Evolutionary conservation across 2,113 vertebrate species (phyloP).

Genomic region (Heptranchias perlo): DNA sequence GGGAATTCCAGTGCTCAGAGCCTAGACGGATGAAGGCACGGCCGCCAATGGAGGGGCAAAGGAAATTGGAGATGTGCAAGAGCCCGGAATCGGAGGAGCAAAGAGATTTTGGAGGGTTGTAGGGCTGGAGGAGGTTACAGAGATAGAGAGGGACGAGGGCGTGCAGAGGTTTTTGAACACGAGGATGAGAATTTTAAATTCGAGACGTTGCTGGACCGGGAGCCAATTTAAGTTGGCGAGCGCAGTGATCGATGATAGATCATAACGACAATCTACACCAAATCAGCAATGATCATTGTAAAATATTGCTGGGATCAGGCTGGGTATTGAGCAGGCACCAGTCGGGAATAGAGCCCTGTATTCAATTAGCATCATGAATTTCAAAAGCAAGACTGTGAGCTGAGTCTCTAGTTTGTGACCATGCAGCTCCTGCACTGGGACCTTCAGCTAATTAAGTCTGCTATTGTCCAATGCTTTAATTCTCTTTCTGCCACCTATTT

Average conservation of each 20-base stretch:
- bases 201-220: neutral
- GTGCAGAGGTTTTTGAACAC: neutral
- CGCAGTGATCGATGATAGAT: too few relatives aligned
- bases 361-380: too few relatives aligned
- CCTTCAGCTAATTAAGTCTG: neutral
- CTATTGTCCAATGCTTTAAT: neutral
- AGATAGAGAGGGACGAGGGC: too few relatives aligned
- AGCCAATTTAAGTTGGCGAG: neutral
- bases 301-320: neutral
- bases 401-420: neutral
- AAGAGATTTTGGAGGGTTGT: neutral
- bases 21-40: neutral
- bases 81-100: neutral
- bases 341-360: neutral
- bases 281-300: neutral
- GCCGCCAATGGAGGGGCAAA: too few relatives aligned
- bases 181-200: neutral
- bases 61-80: neutral
- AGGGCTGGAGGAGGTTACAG: neutral
- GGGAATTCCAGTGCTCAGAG: neutral
- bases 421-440: neutral
- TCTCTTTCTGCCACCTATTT: slow-evolving; percentile 24
- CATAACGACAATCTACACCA: too few relatives aligned
- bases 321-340: neutral
- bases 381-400: neutral